These are phyloP conservation scores for Cryptocephalus moraei DNA, from an alignment of 2,888 invertebrate genomes.

Conservation along the genomic window DNA sequence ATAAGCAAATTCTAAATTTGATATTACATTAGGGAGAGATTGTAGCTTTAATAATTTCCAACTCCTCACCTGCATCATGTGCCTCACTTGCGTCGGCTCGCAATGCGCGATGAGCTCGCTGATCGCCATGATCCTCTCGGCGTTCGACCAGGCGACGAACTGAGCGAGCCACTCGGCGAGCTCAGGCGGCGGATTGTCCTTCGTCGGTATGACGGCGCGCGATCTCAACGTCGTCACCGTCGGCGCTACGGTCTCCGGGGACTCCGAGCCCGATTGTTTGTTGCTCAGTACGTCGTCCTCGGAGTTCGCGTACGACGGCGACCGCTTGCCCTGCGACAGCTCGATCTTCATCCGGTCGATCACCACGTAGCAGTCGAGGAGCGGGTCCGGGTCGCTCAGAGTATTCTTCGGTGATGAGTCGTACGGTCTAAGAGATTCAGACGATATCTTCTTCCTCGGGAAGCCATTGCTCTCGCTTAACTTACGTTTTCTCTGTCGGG, in stretches of 20 bases:
- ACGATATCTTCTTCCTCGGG: conserved; percentile 39
- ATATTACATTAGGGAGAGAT: not conserved
- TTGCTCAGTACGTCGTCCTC: not conserved
- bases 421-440: conserved; percentile 11
- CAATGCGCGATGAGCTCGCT: conserved; percentile 79
- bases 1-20: not conserved
- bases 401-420: conserved; percentile 16
- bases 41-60: too few species aligned
- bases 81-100: conserved; percentile 82
- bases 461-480: conserved; percentile 38
- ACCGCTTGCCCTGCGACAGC: not conserved
- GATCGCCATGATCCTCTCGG: conserved; percentile 79
- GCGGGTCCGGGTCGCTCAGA: conserved; percentile 4
- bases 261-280: not conserved
- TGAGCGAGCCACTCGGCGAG: conserved; percentile 64
- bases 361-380: not conserved
- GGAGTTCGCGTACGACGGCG: not conserved
- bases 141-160: conserved; percentile 79
- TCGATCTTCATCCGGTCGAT: not conserved
- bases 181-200: conserved; percentile 70
- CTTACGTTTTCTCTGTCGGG: conserved; percentile 40
- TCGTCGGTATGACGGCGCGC: conserved; percentile 57
- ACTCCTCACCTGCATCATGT: conserved; percentile 72
- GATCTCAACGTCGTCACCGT: conserved; percentile 9
- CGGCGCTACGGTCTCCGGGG: conserved; percentile 7